A percentile compares a stretch with the other conserved stretches of the same genome.
Conservation (phyloP, 2,797 vertebrate genomes). For the Choloepus didactylus region DNA sequence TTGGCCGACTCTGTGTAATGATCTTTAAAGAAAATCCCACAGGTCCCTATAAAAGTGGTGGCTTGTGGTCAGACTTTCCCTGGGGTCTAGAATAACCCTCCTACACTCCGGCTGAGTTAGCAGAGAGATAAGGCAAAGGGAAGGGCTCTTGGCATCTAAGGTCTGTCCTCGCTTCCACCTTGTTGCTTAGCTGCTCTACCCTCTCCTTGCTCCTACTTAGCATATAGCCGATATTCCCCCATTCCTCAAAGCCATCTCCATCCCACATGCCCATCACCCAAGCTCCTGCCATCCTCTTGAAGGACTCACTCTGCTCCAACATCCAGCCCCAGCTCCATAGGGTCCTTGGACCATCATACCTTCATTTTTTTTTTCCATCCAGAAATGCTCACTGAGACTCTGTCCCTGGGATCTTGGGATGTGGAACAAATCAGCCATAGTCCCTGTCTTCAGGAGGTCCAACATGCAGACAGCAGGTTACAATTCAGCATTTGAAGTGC, state of each 20-base stretch:
- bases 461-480: background rate
- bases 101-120: background rate
- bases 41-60: background rate
- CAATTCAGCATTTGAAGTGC: background rate
- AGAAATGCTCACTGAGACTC: background rate
- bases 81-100: background rate
- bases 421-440: too few relatives aligned
- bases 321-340: background rate
- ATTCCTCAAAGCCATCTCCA: background rate
- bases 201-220: background rate
- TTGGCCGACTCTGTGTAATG: too few relatives aligned
- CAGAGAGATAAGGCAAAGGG: background rate
- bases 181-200: background rate
- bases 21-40: background rate
- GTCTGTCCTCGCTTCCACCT: background rate
- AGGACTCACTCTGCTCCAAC: background rate
- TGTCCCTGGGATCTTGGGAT: background rate
- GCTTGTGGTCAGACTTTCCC: background rate
- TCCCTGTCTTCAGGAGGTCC: background rate
- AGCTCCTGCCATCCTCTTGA: background rate
- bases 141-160: background rate
- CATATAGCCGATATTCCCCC: fast-evolving
- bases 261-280: too few relatives aligned
- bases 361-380: background rate
- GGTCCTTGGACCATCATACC: too few relatives aligned